Base-by-base conservation (phyloP, 2,888 invertebrate species). In the Dasypolia templi region DNA sequence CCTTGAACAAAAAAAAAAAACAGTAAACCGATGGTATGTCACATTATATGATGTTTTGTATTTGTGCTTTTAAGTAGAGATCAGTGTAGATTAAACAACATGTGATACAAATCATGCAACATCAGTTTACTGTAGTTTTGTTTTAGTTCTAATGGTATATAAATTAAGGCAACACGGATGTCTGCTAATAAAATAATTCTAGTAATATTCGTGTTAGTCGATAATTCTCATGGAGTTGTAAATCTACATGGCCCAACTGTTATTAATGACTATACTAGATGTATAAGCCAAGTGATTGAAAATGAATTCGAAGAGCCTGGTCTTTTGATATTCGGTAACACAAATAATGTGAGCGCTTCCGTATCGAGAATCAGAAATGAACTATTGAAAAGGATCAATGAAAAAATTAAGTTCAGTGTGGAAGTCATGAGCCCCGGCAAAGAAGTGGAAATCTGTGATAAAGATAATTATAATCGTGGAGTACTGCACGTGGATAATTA, bases 241-340 rank as follows among this genome's bases (percentile, higher is more conserved):
- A 94, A 93, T 82, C 92, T 92, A 0, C 69, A 85, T 32, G 94
- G 93, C 1, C 93, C 94, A 17, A 93, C 92, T 9, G 89, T 94
- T 5, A 85, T 92, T 0, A 88, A 74, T 42, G 94, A 95, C 66
- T 92, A 90, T 32, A 87, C 89, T 0, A 91, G 85, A 46, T 95
- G 95, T 74, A 77, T 95, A 5, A 87, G 66, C 62, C 80, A 89
- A 69, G 81, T 95, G 19, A 91, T 94, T 3, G 85, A 91, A 73
- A 79, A 71, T 17, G 91, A 93, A 73, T 95, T 94, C 66, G 81
- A 85, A 3, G 70, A 87, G n/a, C 79, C 92, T 6, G 94, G 95
- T 9, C 85, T 93, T 12, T 26, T 95, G 5, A 88, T 93, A 68
- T 93, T 95, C 72, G 91, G 91, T 0, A 89, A 91, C 49, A 89